Base-by-base conservation (phyloP, 1,140 invertebrate genomes). In the Monomorium pharaonis region DNA sequence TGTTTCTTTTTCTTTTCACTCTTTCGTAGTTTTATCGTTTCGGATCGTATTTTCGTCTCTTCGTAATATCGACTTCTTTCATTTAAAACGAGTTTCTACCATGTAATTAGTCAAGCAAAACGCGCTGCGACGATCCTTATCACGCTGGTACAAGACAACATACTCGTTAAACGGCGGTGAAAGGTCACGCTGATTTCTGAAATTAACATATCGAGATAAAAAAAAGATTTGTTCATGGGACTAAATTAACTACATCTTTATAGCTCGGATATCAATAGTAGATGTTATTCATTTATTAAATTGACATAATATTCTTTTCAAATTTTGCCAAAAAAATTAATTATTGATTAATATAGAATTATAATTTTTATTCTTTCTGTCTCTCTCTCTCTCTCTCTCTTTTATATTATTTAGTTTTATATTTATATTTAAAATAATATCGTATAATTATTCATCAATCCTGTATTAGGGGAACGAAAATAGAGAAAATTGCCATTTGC, bases 41-140 rank as follows among this genome's bases (percentile, higher is more conserved):
- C 7, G 2, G 7, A 37, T 78, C 7, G 9, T 60, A n/a, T 2
- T 24, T 65, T 30, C 27, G 81, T 83, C 30, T n/a, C 18, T 27
- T 27, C 2, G 27, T 67, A 63, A 44, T 44, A 33, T 49, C 80
- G 62, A 84, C 9, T 56, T 88, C 33, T 70, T 49, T 12, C 3
- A 6, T 37, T 37, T 18, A 16, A 56, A 27, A 3, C 18, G n/a
- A 63, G 21, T 49, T 44, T 33, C 86, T 88, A 86, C 86, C 86
- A 18, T 27, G n/a, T 42, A 86, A 86, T 81, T 87, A 89, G 30
- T 7, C 7, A 24, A 0, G 12, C n/a, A 5, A 14, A 58, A 9
- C 1, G n/a, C 21, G 18, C 16, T 24, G 4, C 51, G 51, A 74
- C 47, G 56, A 77, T 84, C 7, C 37, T 62, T 84, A 77, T 54